Base-by-base conservation (phyloP, 2,888 invertebrate genomes). In the Leptodirus hochenwartii region DNA sequence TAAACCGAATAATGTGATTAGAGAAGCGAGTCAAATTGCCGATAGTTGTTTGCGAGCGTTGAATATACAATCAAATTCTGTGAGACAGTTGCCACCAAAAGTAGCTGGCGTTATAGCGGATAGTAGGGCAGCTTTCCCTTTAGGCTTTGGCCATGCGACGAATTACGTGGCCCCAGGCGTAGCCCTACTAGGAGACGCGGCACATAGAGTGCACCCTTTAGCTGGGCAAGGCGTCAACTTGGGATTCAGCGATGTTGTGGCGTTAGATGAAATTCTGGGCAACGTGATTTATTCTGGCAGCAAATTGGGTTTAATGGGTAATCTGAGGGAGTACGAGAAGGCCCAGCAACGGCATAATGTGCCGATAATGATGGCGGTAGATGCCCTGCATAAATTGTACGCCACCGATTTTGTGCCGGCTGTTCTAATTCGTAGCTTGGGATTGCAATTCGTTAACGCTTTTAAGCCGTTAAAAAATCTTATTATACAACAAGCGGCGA, bases 171-270 rank as follows among this genome's bases (percentile, higher is more conserved):
- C 66, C n/a, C 64, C 69, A 4, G 72, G 87, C 4, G 76, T 80
- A 4, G 91, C 73, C 9, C 61, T 96, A 2, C 66, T 95, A 27
- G 95, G 95, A 1, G 87, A 87, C 54, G 81, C 87, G 23, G 79
- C 85, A 1, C 81, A 95, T 58, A 66, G 90, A 39, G 69, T 96
- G 12, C 96, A 98, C 57, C 96, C 96, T 0, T 53, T 98, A 39
- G 96, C 96, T 20, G 96, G 96, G 0, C 95, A 95, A 58, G 98
- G 98, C 5, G 88, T 95, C 1, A 99, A 99, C 61, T 62, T 98
- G 25, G 98, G 98, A 2, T 91, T 96, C 52, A 87, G 88, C 5
- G 98, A 99, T 58, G 76, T 91, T 0, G 58, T 63, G 16, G 66
- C 69, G 39, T 61, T 98, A n/a, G 66, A 72, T 0, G 58, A 71